Percentiles rank a stretch among this genome's conserved stretches.
These are phyloP conservation scores for Phrynosoma blainvillii DNA, from an alignment of 2,113 vertebrate genomes.

Conservation along the genomic window DNA sequence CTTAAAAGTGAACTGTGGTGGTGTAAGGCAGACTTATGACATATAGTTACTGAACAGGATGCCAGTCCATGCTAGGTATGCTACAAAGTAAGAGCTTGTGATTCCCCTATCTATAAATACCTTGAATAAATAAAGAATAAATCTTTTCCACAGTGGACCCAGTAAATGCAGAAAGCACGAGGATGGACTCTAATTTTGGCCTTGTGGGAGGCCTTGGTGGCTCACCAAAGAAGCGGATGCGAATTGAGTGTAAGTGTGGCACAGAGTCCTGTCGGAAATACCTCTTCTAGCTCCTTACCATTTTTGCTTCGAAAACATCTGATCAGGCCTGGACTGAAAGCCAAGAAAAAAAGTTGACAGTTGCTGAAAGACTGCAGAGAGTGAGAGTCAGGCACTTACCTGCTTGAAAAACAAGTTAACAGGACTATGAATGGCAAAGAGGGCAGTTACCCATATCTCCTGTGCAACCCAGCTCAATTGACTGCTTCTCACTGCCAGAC, in stretches of 20 bases:
- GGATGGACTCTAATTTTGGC: conserved; percentile 90
- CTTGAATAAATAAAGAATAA: background rate
- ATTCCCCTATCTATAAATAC: background rate
- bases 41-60: background rate
- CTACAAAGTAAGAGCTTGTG: background rate
- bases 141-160: conserved; percentile 80
- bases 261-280: conserved; percentile 86
- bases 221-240: conserved; percentile 85
- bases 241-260: conserved; percentile 90
- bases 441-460: background rate
- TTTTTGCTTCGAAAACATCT: background rate
- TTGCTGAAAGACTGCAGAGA: conserved; percentile 10
- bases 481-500: conserved; percentile 1
- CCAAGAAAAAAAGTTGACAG: background rate
- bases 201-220: conserved; percentile 78
- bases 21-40: background rate
- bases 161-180: conserved; percentile 88
- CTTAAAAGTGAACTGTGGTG: no score
- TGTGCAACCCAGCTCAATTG: background rate
- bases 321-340: background rate
- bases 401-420: conserved; percentile 4
- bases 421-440: background rate
- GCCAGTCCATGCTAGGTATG: background rate
- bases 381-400: conserved; percentile 13
- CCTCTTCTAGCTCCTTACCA: conserved; percentile 78